Evolutionary conservation across 2,113 vertebrate species (phyloP), one percentile per base, ranked within the genome.

Genomic region (Genyomyrus donnyi): DNA sequence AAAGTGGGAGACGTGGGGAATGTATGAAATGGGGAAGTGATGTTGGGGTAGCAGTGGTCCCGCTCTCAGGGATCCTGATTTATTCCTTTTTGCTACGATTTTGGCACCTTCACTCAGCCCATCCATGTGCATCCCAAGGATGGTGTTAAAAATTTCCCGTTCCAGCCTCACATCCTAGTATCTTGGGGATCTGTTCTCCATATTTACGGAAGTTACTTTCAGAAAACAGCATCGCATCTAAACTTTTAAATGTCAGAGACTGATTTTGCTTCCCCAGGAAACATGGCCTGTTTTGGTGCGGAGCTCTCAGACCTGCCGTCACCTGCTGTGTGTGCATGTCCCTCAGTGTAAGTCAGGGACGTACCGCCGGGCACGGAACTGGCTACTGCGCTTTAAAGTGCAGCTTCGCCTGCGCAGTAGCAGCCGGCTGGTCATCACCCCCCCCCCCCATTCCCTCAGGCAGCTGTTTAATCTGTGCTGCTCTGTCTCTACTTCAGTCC

Each of bases 381-480:
- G 0, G n/a, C 5, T 17, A 15, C 21, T 19, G 21, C 5, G 2
- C 31, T 42, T 27, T 21, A 89, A 56, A 39, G 27, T 49, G 4
- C 17, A n/a, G 35, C 74, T 17, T 27, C 7, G 4, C 35, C 21
- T 62, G 77, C 46, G 46, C 80, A 46, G 5, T 10, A 7, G 24
- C 27, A 50, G 77, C 21, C 77, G 3, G 52, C 52, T 48, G 49
- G 53, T 39, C 35, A 50, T 9, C 50, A 6, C 31, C 70, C 39
- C 35, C 5, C 39, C 39, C 39, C 35, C 35, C 35, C 35, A 21
- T 27, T 62, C 80, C 80, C 77, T 21, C 21, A 46, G 89, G 52
- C 74, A 62, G 13, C 52, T 48, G 52, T n/a, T 62, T 89, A 89
- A 89, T 85, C 50, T 89, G 77, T 39, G 21, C 42, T 49, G 24